A percentile compares a stretch with the other conserved stretches of the same genome.
Evolutionary conservation across 2,113 vertebrate species (phyloP).

Genomic region (Scartelaos histophorus): DNA sequence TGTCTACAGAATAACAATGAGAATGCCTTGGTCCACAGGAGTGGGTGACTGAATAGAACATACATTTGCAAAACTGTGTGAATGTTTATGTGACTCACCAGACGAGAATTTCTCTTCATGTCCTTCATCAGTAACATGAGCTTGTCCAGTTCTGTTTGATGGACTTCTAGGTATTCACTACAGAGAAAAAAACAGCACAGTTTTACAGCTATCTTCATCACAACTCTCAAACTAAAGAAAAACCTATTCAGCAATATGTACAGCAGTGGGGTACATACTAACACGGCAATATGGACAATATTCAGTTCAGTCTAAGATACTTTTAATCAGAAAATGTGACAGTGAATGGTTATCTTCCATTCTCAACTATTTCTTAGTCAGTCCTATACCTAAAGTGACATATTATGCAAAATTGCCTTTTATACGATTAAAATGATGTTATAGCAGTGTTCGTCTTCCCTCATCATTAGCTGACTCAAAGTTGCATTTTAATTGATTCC

Average conservation of each 20-base stretch:
- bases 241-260: neutral
- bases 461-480: too few relatives aligned
- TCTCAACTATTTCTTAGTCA: too few relatives aligned
- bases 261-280: neutral
- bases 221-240: neutral
- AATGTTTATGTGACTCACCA: slow-evolving; percentile 81
- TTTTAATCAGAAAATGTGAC: too few relatives aligned
- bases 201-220: neutral
- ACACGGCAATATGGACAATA: too few relatives aligned
- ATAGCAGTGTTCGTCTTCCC: too few relatives aligned
- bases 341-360: too few relatives aligned
- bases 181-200: slow-evolving; percentile 12
- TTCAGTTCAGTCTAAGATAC: too few relatives aligned
- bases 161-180: slow-evolving; percentile 94
- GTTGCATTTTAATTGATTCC: too few relatives aligned
- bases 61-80: neutral
- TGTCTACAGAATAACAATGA: slow-evolving; percentile 4
- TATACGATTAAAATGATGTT: too few relatives aligned
- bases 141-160: slow-evolving; percentile 94
- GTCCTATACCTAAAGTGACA: neutral
- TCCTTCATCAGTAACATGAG: slow-evolving; percentile 91
- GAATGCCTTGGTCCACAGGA: neutral
- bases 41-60: neutral
- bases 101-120: slow-evolving; percentile 96
- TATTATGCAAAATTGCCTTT: too few relatives aligned